A percentile compares a stretch with the other conserved stretches of the same genome.
phyloP scores from a whole-genome alignment of 1,140 invertebrate species.

The Mizuhopecten yessoensis region DNA sequence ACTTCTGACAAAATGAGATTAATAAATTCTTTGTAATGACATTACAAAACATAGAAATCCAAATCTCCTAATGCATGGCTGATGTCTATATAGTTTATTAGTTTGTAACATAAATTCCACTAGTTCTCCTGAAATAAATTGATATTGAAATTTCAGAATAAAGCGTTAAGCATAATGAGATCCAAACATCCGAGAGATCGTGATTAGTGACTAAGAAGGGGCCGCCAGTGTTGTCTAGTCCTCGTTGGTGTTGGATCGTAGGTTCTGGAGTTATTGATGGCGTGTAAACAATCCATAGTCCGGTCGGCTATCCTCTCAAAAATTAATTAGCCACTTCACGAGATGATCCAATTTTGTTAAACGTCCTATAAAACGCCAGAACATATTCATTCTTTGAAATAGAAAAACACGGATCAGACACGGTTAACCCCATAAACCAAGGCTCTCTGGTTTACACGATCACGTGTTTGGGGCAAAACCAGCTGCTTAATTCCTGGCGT shows the following conservation, averaged over 20 bases:
- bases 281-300: background rate
- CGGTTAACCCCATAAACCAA: conserved; percentile 30
- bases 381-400: conserved; percentile 20
- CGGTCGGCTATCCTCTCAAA: background rate
- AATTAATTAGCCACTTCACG: background rate
- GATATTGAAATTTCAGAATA: background rate
- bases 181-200: background rate
- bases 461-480: background rate
- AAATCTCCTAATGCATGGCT: background rate
- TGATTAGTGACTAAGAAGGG: background rate
- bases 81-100: background rate
- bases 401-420: background rate
- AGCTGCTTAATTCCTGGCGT: background rate
- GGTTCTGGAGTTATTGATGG: background rate
- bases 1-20: no score
- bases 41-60: background rate
- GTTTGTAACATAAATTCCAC: background rate
- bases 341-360: conserved; percentile 4
- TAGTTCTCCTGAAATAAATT: background rate
- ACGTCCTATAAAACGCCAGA: conserved; percentile 23
- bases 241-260: background rate
- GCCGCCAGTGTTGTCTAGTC: no score
- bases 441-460: no score
- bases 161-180: no score
- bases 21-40: background rate